phyloP scores from a whole-genome alignment of 2,888 invertebrate species.

The Tetropium fuscum region DNA sequence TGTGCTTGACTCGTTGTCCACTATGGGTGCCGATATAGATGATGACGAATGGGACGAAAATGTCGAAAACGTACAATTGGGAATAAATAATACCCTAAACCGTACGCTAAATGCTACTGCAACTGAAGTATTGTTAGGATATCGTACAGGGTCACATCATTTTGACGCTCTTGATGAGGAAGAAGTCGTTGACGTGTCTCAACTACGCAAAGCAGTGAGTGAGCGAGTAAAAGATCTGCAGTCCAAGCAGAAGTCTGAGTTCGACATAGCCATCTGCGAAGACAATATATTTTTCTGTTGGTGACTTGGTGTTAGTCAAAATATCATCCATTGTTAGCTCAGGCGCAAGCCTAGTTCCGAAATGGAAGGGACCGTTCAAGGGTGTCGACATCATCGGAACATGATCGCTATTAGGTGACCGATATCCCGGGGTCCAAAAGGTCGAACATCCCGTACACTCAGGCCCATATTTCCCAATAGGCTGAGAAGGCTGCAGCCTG shows the following conservation, averaged over 20 bases:
- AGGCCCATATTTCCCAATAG: too few species aligned
- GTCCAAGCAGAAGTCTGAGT: not conserved
- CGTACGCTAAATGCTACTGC: not conserved
- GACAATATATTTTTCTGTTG: too few species aligned
- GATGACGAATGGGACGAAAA: constrained; percentile 45
- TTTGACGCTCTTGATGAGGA: not conserved
- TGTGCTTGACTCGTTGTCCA: constrained; percentile 32
- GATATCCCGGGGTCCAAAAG: not conserved
- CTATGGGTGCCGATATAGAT: constrained; percentile 40
- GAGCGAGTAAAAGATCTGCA: not conserved
- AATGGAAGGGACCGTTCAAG: not conserved
- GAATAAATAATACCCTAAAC: constrained; percentile 41
- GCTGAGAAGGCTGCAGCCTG: too few species aligned
- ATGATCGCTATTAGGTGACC: not conserved
- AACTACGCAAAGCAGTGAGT: not conserved
- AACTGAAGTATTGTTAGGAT: not conserved
- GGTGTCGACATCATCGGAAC: not conserved
- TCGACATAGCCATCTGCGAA: too few species aligned
- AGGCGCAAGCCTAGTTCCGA: not conserved
- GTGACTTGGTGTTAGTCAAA: too few species aligned
- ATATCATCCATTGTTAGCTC: not conserved
- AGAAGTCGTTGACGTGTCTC: not conserved
- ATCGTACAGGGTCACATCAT: not conserved
- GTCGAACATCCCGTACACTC: not conserved
- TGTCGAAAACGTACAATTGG: constrained; percentile 34